Evolutionary conservation across 2,888 invertebrate genomes (phyloP).

Genomic region (Mythimna impura): DNA sequence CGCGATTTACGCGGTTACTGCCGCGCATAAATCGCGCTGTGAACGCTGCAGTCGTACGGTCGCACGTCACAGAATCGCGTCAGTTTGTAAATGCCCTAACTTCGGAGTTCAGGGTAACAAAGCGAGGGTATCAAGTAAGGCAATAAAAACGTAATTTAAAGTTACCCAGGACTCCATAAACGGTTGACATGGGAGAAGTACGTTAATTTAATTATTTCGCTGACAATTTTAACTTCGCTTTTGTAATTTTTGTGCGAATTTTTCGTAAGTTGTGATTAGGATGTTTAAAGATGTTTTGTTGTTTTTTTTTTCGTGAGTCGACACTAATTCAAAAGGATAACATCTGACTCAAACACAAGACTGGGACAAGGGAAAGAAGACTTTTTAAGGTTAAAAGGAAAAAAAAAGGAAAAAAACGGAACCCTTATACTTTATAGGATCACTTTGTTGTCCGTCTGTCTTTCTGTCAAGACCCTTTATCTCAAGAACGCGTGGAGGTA

Average conservation of each 20-base stretch:
- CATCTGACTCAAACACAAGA: not conserved
- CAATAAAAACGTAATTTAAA: slow-evolving; percentile 64
- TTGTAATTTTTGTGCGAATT: slow-evolving; percentile 37
- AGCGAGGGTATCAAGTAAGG: slow-evolving; percentile 50
- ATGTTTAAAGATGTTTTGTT: not conserved
- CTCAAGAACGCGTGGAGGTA: too few species aligned
- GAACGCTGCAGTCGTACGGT: slow-evolving; percentile 10
- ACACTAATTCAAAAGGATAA: not conserved
- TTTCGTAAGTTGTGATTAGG: slow-evolving; percentile 20
- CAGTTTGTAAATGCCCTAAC: slow-evolving; percentile 25
- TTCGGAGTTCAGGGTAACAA: slow-evolving; percentile 35
- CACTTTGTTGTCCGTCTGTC: too few species aligned
- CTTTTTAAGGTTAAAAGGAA: too few species aligned
- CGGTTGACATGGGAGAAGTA: slow-evolving; percentile 62
- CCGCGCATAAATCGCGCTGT: slow-evolving; percentile 32
- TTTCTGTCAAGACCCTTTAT: too few species aligned
- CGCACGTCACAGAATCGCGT: slow-evolving; percentile 1
- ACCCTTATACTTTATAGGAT: too few species aligned
- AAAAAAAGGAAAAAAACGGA: too few species aligned
- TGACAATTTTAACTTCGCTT: slow-evolving; percentile 45
- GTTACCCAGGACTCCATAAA: slow-evolving; percentile 58
- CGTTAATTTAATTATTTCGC: slow-evolving; percentile 55
- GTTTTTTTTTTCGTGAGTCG: not conserved
- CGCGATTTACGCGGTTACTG: slow-evolving; percentile 39
- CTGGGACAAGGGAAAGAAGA: not conserved